Evolutionary conservation across 2,888 invertebrate genomes (phyloP).

Genomic region (Seira sanloemensis): DNA sequence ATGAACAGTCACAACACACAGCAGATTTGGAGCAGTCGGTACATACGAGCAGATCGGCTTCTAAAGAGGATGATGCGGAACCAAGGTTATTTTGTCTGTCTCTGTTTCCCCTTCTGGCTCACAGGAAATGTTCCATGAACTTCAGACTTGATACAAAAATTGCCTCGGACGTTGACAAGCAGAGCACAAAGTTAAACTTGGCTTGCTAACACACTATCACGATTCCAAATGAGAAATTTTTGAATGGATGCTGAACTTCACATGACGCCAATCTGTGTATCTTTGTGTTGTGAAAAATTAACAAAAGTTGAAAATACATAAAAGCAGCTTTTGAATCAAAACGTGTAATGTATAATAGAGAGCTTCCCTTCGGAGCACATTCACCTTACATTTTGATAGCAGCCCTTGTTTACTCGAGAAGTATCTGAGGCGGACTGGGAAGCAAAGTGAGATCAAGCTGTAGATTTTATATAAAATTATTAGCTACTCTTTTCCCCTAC

Average conservation of each 20-base stretch:
- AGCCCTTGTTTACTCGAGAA: slow-evolving; percentile 31
- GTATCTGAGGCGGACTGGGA: slow-evolving; percentile 47
- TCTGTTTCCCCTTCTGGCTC: not conserved
- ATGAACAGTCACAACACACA: slow-evolving; percentile 10
- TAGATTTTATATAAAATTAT: slow-evolving; percentile 49
- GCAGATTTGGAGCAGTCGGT: not conserved
- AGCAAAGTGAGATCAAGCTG: slow-evolving; percentile 32
- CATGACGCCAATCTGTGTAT: too few species aligned
- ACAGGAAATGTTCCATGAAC: slow-evolving; percentile 16
- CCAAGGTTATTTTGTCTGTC: not conserved
- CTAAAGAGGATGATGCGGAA: not conserved
- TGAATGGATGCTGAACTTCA: too few species aligned
- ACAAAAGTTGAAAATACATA: too few species aligned
- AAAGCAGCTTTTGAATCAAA: too few species aligned
- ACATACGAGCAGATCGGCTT: not conserved
- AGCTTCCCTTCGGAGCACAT: slow-evolving; percentile 26
- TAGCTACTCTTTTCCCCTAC: not conserved
- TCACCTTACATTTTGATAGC: slow-evolving; percentile 35
- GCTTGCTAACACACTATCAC: too few species aligned
- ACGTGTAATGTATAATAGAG: too few species aligned
- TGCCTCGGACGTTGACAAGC: too few species aligned
- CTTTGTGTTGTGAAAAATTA: too few species aligned
- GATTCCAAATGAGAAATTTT: too few species aligned
- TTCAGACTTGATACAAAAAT: too few species aligned
- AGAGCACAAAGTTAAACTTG: too few species aligned